Evolutionary conservation across 2,113 vertebrate genomes (phyloP), one percentile per base, ranked within the genome.

Genomic region (Rhinolophus sinicus): DNA sequence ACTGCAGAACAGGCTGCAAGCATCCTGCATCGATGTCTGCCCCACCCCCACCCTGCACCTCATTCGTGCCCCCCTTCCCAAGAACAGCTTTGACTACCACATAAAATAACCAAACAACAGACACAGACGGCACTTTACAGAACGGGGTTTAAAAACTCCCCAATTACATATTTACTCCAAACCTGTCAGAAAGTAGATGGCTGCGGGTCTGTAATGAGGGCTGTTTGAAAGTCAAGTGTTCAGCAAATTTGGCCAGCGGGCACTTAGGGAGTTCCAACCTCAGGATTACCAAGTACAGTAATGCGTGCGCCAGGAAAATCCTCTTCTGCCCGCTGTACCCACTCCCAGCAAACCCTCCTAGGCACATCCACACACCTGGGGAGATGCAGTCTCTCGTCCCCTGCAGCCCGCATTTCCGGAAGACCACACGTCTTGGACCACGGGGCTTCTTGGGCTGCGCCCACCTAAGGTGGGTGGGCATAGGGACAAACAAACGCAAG

Each of bases 131-230:
- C 84, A 70, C 93, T 94, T 96, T 94, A 93, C 83, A 90, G 93
- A 96, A 93, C 76, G 50, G 6, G 35, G 80, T 80, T 97, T 97
- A 97, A 97, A 97, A 96, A 97, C 94, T 97, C 98, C 98, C 98
- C 21, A 21, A 97, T 97, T 95, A 96, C 97, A 93, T 95, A 97
- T 98, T 97, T 98, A 93, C 97, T 96, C 65, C 65, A 77, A 96
- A 77, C 96, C 83, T 15, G 15, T 96, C 97, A 93, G 92, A 81
- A 95, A 95, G 91, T 60, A 56, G 91, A 89, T 40, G 93, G 56
- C 95, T 92, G 69, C 2, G 2, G 93, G 94, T 78, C 65, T 90
- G 44, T 97, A 97, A 97, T 95, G 97, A 97, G 95, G 52, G 89
- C 89, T 80, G 75, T 95, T 93, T 85, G 87, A 97, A 97, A 98